phyloP scores from a whole-genome alignment of 2,113 vertebrate genomes.

The Benthochromis sp. region DNA sequence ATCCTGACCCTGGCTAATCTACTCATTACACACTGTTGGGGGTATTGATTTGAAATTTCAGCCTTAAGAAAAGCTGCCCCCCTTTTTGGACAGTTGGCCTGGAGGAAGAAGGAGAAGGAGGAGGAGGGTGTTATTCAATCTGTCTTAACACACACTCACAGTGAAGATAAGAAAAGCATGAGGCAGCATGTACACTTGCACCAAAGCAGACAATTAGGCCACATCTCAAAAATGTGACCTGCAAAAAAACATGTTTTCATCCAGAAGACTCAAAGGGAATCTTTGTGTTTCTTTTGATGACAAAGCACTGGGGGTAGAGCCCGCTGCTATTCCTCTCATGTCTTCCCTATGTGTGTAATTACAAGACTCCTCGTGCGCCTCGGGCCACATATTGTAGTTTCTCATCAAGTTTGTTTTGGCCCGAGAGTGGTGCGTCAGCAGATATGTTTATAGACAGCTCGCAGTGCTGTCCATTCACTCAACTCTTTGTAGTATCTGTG shows the following conservation, averaged over 20 bases:
- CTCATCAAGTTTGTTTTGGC: constrained; percentile 50
- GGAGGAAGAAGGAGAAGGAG: neutral
- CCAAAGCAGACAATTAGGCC: neutral
- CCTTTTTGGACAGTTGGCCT: constrained; percentile 43
- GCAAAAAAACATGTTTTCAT: constrained; percentile 1
- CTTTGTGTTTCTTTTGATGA: constrained; percentile 43
- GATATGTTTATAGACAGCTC: constrained; percentile 38
- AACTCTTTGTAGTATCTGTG: constrained; percentile 16
- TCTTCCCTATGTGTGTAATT: constrained; percentile 35
- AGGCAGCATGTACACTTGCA: constrained; percentile 3
- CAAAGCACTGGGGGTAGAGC: constrained; percentile 2
- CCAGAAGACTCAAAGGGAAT: constrained; percentile 9
- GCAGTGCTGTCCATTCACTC: neutral
- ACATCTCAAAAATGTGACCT: neutral
- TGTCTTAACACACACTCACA: neutral
- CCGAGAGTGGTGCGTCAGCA: constrained; percentile 44
- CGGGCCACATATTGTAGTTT: constrained; percentile 36
- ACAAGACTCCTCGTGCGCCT: constrained; percentile 22
- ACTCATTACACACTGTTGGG: constrained; percentile 17
- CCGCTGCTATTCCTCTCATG: constrained; percentile 11
- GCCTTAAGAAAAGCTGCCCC: constrained; percentile 37
- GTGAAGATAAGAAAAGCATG: constrained; percentile 31
- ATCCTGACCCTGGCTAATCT: constrained; percentile 19
- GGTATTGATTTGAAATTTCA: constrained; percentile 56
- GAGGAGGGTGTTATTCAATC: constrained; percentile 45